Evolutionary conservation across 2,113 vertebrate genomes (phyloP).

Genomic region (Gopherus flavomarginatus): DNA sequence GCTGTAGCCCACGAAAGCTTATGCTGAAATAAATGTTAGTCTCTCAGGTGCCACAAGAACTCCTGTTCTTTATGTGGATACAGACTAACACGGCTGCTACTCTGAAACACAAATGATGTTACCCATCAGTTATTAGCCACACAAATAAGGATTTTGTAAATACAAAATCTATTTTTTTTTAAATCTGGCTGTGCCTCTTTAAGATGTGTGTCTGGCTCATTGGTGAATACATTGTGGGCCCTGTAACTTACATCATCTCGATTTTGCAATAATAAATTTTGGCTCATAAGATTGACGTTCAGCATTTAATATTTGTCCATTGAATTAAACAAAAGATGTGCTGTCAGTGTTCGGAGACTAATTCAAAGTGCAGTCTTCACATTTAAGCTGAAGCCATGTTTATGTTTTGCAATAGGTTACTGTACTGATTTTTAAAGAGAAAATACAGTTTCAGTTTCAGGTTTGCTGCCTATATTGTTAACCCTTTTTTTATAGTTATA

Average conservation of each 20-base stretch:
- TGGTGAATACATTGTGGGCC: accelerated
- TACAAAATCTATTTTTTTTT: not conserved
- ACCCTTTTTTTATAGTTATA: not conserved
- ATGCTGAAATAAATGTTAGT: too few species aligned
- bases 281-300: not conserved
- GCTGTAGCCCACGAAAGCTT: too few species aligned
- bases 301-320: conserved; percentile 14
- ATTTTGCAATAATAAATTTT: conserved; percentile 12
- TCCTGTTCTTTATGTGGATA: too few species aligned
- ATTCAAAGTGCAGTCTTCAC: not conserved
- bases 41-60: too few species aligned
- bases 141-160: not conserved
- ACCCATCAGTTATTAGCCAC: not conserved
- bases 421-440: conserved; percentile 1
- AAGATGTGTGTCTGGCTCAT: not conserved
- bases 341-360: not conserved
- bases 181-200: not conserved
- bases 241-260: not conserved
- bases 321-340: conserved; percentile 1
- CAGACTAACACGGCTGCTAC: too few species aligned
- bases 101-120: too few species aligned
- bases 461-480: not conserved
- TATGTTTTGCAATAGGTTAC: not conserved
- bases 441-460: not conserved
- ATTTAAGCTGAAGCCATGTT: not conserved